phyloP scores from a whole-genome alignment of 1,140 invertebrate genomes.

The Epicauta chinensis region DNA sequence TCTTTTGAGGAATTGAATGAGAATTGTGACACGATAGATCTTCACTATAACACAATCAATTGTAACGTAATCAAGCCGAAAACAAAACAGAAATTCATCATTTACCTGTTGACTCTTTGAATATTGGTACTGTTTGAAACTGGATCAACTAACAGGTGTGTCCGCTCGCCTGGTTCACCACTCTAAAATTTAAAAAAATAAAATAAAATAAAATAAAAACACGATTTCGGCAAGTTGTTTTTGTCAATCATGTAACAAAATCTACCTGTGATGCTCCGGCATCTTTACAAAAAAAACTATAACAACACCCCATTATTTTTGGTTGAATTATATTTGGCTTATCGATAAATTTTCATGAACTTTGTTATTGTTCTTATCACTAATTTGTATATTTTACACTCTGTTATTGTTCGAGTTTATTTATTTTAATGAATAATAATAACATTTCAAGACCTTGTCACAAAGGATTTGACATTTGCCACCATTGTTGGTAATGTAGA shows the following conservation, averaged over 20 bases:
- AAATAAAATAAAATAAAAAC: no score
- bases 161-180: conserved; percentile 59
- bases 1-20: conserved; percentile 66
- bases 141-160: conserved; percentile 60
- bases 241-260: conserved; percentile 19
- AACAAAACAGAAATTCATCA: neutral
- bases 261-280: conserved; percentile 38
- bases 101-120: conserved; percentile 51
- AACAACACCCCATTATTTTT: conserved; percentile 40
- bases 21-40: conserved; percentile 56
- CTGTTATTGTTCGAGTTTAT: no score
- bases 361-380: no score
- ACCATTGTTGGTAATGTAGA: no score
- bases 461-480: no score
- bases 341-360: no score
- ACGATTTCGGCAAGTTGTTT: no score
- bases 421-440: no score
- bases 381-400: no score
- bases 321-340: no score
- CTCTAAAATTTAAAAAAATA: no score
- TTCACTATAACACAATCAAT: conserved; percentile 48
- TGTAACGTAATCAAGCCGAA: conserved; percentile 11
- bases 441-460: no score
- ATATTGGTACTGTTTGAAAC: conserved; percentile 59
- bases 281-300: conserved; percentile 42